Evolutionary conservation across 35 echinoderm and acorn worm genomes (phyloP), one percentile per base, ranked within the genome.

Genomic region (Apostichopus parvimensis): DNA sequence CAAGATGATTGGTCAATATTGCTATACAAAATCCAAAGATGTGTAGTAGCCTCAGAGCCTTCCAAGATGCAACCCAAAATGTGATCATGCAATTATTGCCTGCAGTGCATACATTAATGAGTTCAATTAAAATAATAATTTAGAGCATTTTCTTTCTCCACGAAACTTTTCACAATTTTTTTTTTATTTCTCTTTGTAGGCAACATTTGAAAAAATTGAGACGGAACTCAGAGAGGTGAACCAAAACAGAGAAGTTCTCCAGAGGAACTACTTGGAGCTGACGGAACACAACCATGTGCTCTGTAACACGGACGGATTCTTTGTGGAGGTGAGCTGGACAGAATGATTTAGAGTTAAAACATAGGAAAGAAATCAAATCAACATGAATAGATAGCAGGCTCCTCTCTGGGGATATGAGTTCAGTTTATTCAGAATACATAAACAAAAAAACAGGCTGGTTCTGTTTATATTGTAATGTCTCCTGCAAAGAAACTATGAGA

Each of bases 141-240:
- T 4, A 56, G 9, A 8, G 11, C 9, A 84, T 84, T 83, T 0
- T 21, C 59, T 17, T 59, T 26, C n/a, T 87, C 8, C 18, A 73
- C 15, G 34, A 45, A 45, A 55, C 54, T 73, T 55, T 54, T 18
- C 8, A 15, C 62, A 11, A 25, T 21, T 90, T 52, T 0, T 52
- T 0, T 4, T 21, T 87, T 52, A 11, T 66, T 61, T 12, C 59
- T 12, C 12, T 91, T 54, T 83, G 70, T 72, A 98, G 96, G 94
- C 94, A 17, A 95, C 80, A 53, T 93, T 95, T 94, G 96, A 98
- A 76, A 98, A 95, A 79, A 92, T 95, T 54, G 94, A 98, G 68
- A 90, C 87, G 14, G 96, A 98, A 86, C 65, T 98, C 24, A 93
- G 91, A 87, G 94, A 98, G 79, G 94, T 98, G 2, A 95, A 94